Base-by-base conservation (phyloP, 2,888 invertebrate genomes). In the Eremobia ochroleuca region DNA sequence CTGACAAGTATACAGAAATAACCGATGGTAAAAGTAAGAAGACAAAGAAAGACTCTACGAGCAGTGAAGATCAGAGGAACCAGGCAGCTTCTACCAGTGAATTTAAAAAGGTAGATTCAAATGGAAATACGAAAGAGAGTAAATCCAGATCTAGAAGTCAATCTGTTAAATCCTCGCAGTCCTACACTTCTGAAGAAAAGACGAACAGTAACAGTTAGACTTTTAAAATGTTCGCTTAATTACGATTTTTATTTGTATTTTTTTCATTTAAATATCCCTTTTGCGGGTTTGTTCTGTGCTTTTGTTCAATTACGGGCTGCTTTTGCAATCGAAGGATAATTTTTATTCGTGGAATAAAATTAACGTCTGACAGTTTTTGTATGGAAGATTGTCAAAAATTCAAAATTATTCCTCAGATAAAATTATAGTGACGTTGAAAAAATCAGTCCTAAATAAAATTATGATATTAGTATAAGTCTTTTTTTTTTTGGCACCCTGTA, bases 131-230 rank as follows among this genome's bases (percentile, higher is more conserved):
- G 0, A 8, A 25, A 31, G n/a, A 52, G 25, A 62, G 15, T 4
- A 6, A 37, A 5, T 62, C 15, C 13, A 40, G 15, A 40, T 70
- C 43, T 31, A 13, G 0, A 18, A 59, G 4, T 3, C 18, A 43
- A 4, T 34, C 28, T 18, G 9, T 0, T 8, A 28, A 18, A 9
- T 34, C 40, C 0, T 9, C 2, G 8, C 3, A 37, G 0, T 46
- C 34, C 6, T 52, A 34, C 2, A 34, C 15, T 28, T 5, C 9
- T 5, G 3, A 9, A 13, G 43, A 66, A 28, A 8, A 46, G 46
- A 21, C 8, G 11, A 34, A 0, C 11, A 65, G 15, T 4, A 46
- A 1, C 4, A 59, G 4, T 3, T 61, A 72, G 34, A 34, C 1
- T 25, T 67, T 55, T 21, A 18, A 15, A 37, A 5, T 46, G 28